Percentiles rank a stretch among this genome's conserved stretches.
phyloP scores from a whole-genome alignment of 2,113 vertebrate species.

The Heterocephalus glaber region DNA sequence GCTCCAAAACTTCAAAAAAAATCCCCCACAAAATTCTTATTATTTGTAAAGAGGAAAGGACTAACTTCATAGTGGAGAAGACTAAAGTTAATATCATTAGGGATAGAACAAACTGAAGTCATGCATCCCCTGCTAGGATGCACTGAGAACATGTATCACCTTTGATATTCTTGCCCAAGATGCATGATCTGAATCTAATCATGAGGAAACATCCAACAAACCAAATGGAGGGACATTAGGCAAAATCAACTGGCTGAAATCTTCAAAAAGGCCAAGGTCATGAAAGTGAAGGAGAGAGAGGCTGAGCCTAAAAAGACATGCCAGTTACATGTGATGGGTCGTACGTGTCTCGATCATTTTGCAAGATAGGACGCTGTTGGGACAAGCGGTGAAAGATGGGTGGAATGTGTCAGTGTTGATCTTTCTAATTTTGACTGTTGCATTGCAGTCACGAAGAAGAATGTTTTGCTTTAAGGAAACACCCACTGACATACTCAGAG shows the following conservation, averaged over 20 bases:
- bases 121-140: rapidly evolving
- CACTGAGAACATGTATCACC: rapidly evolving
- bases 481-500: not conserved
- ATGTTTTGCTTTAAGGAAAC: not conserved
- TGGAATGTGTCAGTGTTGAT: not conserved
- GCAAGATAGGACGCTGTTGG: not conserved
- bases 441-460: not conserved
- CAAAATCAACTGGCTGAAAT: not conserved
- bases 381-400: rapidly evolving
- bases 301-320: not conserved
- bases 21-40: not conserved
- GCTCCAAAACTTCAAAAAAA: not conserved
- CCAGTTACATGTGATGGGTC: not conserved
- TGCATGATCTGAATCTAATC: not conserved
- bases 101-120: not conserved
- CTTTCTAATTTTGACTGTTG: not conserved
- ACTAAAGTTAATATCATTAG: not conserved
- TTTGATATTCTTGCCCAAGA: not conserved
- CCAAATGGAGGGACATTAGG: not conserved
- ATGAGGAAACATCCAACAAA: not conserved
- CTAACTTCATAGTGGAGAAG: not conserved
- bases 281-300: not conserved
- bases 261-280: not conserved
- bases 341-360: not conserved
- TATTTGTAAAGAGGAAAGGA: not conserved